phyloP scores from a whole-genome alignment of 2,888 invertebrate species.

The Tetragonisca angustula region DNA sequence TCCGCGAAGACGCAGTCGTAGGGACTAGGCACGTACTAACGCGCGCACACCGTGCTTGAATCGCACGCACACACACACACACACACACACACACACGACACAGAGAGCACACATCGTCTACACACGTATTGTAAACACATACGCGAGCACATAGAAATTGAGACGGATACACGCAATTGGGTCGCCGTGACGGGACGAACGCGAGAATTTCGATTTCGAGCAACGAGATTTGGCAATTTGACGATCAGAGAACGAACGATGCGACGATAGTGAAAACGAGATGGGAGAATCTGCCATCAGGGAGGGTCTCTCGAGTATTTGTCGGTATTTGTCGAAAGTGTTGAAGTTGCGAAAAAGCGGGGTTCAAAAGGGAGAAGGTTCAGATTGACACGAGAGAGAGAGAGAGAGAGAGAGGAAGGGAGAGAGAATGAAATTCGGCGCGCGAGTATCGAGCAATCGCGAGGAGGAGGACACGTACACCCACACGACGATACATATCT shows the following conservation, averaged over 20 bases:
- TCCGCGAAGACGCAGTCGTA: not conserved
- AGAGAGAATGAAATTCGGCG: slow-evolving; percentile 6
- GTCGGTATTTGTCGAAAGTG: not conserved
- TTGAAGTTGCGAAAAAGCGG: not conserved
- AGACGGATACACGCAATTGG: not conserved
- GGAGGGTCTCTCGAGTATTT: not conserved
- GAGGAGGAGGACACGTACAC: slow-evolving; percentile 61
- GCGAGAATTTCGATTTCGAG: slow-evolving; percentile 15
- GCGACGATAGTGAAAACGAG: slow-evolving; percentile 17
- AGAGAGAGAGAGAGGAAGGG: too few species aligned
- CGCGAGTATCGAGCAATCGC: slow-evolving; percentile 40
- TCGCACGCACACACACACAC: not conserved
- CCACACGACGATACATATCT: slow-evolving; percentile 84
- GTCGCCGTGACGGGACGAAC: slow-evolving; percentile 16
- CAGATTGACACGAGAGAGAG: not conserved
- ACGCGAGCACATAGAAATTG: not conserved
- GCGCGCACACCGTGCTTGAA: not conserved
- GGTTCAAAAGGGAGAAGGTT: not conserved
- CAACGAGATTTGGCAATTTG: slow-evolving; percentile 3
- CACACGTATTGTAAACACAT: not conserved
- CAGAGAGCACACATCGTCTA: not conserved
- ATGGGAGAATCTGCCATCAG: not conserved
- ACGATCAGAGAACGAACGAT: slow-evolving; percentile 27
- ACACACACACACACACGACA: not conserved
- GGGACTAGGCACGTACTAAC: not conserved